phyloP scores from a whole-genome alignment of 2,113 vertebrate species.

The Puffinus mauretanicus region DNA sequence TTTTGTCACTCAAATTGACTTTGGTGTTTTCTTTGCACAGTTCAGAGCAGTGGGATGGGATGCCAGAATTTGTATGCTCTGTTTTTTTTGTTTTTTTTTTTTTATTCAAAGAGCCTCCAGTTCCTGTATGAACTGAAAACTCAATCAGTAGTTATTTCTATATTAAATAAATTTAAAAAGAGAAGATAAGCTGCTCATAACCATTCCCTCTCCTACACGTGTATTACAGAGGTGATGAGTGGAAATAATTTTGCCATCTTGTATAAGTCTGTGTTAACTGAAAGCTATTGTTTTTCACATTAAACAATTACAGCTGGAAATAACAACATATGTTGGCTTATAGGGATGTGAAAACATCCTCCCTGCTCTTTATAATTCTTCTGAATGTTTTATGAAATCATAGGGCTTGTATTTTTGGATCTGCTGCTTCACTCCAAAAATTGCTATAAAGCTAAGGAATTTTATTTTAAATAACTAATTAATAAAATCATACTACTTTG shows the following conservation, averaged over 20 bases:
- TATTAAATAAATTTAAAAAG: not conserved
- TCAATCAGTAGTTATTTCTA: not conserved
- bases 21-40: not conserved
- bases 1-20: not conserved
- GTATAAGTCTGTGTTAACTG: not conserved
- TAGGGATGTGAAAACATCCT: not conserved
- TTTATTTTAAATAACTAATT: not conserved
- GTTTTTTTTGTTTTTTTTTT: not conserved
- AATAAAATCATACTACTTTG: not conserved
- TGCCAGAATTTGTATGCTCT: not conserved
- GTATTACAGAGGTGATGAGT: not conserved
- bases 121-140: not conserved
- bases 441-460: not conserved
- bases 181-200: not conserved
- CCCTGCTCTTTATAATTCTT: not conserved
- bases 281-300: not conserved
- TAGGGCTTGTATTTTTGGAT: not conserved
- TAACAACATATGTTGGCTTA: not conserved
- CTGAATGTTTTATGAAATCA: not conserved
- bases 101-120: not conserved
- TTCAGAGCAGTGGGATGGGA: not conserved
- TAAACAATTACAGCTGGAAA: constrained; percentile 16
- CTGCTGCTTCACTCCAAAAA: not conserved
- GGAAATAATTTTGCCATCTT: not conserved
- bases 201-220: not conserved